Evolutionary conservation across 2,888 invertebrate species (phyloP).

Genomic region (Empis livida): DNA sequence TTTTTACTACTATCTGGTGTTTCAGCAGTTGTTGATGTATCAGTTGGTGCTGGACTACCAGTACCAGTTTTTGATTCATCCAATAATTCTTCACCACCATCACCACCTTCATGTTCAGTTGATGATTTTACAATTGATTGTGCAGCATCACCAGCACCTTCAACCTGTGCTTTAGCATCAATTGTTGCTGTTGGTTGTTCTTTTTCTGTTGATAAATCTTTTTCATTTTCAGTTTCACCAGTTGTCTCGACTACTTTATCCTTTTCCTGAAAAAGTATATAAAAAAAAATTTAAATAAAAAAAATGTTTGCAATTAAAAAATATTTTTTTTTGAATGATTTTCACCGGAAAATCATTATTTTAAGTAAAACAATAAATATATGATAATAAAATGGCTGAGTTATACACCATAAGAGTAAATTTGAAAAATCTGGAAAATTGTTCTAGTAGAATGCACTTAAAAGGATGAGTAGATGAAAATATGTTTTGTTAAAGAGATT

Average conservation of each 20-base stretch:
- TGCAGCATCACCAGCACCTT: conserved; percentile 13
- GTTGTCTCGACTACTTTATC: conserved; percentile 42
- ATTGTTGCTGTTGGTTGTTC: conserved; percentile 29
- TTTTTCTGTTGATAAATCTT: conserved; percentile 55
- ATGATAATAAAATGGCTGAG: too few species aligned
- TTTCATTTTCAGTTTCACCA: conserved; percentile 49
- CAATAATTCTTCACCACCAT: conserved; percentile 39
- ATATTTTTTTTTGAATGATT: too few species aligned
- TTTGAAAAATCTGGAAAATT: too few species aligned
- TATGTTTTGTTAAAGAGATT: too few species aligned
- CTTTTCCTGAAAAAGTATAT: conserved; percentile 40
- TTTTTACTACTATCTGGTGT: conserved; percentile 38
- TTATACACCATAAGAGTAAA: too few species aligned
- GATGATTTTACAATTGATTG: conserved; percentile 12
- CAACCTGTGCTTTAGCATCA: conserved; percentile 5
- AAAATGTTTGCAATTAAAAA: neutral
- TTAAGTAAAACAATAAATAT: too few species aligned
- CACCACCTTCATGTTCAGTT: conserved; percentile 14
- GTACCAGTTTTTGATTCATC: conserved; percentile 13
- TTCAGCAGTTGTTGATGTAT: conserved; percentile 17
- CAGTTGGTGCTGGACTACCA: conserved; percentile 7
- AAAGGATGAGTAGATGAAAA: too few species aligned
- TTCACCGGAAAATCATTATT: too few species aligned
- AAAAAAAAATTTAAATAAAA: conserved; percentile 5
- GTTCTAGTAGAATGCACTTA: too few species aligned